These are phyloP conservation scores for Rattus rattus DNA, from an alignment of 2,113 vertebrate species.

Conservation along the genomic window DNA sequence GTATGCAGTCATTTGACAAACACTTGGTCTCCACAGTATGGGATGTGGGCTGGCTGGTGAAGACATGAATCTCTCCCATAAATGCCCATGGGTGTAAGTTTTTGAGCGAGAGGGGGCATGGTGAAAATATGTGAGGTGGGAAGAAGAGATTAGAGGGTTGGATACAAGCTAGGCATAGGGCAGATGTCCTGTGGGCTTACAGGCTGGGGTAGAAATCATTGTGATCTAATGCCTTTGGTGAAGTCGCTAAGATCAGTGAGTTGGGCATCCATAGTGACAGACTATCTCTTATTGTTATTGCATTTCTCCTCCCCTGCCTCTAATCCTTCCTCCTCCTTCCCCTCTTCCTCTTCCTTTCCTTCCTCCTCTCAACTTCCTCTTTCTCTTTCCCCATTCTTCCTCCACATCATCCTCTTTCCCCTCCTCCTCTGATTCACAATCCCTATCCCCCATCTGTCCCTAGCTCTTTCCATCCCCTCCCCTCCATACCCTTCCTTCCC, in stretches of 20 bases:
- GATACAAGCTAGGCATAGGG: neutral
- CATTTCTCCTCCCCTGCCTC: neutral
- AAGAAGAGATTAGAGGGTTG: neutral
- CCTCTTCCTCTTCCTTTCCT: too few species aligned
- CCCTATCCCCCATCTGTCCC: too few species aligned
- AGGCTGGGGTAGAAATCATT: neutral
- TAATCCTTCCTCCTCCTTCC: neutral
- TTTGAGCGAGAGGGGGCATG: neutral
- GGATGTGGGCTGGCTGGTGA: neutral
- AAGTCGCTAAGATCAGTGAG: neutral
- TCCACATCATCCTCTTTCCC: too few species aligned
- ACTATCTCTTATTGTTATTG: neutral
- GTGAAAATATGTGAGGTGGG: neutral
- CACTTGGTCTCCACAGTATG: neutral
- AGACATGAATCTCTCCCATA: neutral
- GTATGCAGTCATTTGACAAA: neutral
- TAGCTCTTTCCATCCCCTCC: too few species aligned
- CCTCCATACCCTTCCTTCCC: too few species aligned
- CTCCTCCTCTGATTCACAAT: too few species aligned
- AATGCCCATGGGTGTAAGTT: neutral
- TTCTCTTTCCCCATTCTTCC: too few species aligned
- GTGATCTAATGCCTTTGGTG: neutral
- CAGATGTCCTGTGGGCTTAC: neutral
- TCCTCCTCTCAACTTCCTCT: too few species aligned
- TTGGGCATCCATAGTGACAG: neutral